Base-by-base conservation (phyloP, 2,888 invertebrate genomes). In the Proisotoma minuta region DNA sequence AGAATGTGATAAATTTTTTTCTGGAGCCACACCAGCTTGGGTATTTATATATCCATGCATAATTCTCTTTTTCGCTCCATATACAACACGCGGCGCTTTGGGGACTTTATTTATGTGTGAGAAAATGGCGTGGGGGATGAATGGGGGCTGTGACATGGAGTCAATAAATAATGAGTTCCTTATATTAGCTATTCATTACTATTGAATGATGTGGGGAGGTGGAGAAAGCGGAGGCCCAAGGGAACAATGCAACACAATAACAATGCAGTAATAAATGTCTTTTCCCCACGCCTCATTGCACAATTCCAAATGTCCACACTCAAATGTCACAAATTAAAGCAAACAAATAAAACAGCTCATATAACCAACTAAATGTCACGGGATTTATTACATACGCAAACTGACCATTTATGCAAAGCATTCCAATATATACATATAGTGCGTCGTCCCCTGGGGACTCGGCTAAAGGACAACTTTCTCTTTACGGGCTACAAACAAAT, bases 141-240 rank as follows among this genome's bases (percentile, higher is more conserved):
- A 43, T 18, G 20, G 43, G 43, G 15, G 43, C 43, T 43, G 43
- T 43, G 43, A 43, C 43, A 43, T 20, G 20, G 20, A 43, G 43
- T 43, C 43, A 43, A 43, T 43, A 43, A 10, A 8, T 28, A 18
- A 5, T 3, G 15, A 15, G 27, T 27, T 47, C 56, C n/a, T 56
- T 56, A 47, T 56, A 56, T 56, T 40, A 56, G 18, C 23, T 56
- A 56, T n/a, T n/a, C n/a, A n/a, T n/a, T n/a, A n/a, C n/a, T n/a
- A n/a, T 56, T 56, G 56, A 56, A 56, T 56, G 56, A 56, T 56
- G 24, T 56, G 43, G 43, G 24, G 24, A 43, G 43, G 27, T 47
- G 47, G 22, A 24, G 43, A 56, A 20, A n/a, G 18, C 15, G 43
- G 20, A n/a, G 18, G 43, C 43, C 20, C 43, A 20, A 34, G 34